These are phyloP conservation scores for Rhegmatorhina hoffmannsi DNA, from an alignment of 2,113 vertebrate species.

Conservation along the genomic window DNA sequence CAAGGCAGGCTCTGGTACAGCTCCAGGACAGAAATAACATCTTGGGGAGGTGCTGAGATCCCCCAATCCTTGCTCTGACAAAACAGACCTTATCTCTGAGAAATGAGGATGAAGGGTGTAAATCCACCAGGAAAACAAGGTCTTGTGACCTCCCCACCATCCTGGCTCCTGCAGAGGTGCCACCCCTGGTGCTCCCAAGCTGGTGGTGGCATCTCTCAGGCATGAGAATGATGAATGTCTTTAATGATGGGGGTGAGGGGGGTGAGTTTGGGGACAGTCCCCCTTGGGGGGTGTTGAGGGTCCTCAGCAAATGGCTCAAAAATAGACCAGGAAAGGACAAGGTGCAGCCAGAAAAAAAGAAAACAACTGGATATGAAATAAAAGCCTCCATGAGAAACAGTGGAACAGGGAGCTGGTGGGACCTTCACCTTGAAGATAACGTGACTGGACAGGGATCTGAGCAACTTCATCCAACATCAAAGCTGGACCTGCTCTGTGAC, in stretches of 20 bases:
- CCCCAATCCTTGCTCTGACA: accelerated
- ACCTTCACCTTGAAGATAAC: neutral
- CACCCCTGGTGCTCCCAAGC: neutral
- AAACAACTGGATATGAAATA: neutral
- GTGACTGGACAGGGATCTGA: neutral
- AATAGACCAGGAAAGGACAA: accelerated
- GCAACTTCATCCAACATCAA: neutral
- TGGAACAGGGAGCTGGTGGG: neutral
- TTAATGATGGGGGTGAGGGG: neutral
- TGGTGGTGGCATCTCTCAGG: neutral
- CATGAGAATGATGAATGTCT: neutral
- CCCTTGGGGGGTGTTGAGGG: accelerated
- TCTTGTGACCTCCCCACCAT: accelerated
- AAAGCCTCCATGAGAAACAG: neutral
- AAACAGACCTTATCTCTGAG: neutral
- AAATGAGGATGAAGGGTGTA: neutral
- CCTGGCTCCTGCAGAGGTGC: neutral
- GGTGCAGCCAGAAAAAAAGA: neutral
- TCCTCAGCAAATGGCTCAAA: neutral
- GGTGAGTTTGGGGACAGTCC: accelerated
- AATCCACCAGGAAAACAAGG: neutral
- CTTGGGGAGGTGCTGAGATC: accelerated
- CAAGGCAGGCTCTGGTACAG: neutral
- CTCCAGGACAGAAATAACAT: neutral
- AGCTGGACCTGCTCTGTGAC: neutral